These are phyloP conservation scores for Erpetoichthys calabaricus DNA, from an alignment of 2,797 vertebrate species.

Conservation along the genomic window DNA sequence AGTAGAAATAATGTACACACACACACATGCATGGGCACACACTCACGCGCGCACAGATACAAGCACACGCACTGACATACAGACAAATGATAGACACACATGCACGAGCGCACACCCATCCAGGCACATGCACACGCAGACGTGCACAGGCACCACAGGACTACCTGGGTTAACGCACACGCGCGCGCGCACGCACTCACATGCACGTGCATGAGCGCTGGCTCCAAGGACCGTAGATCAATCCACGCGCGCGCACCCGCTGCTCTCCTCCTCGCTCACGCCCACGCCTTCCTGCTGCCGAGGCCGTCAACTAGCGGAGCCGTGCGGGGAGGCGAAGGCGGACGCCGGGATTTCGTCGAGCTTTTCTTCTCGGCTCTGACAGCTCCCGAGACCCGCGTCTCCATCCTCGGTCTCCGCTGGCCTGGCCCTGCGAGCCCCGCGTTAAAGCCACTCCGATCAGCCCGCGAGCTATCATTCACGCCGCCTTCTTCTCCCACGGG, in stretches of 20 bases:
- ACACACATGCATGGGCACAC: not conserved
- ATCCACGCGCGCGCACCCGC: slow-evolving; percentile 24
- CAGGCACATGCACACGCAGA: slow-evolving; percentile 10
- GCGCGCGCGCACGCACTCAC: not conserved
- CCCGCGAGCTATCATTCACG: slow-evolving; percentile 40
- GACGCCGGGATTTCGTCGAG: slow-evolving; percentile 30
- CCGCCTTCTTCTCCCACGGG: slow-evolving; percentile 38
- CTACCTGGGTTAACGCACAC: slow-evolving; percentile 16
- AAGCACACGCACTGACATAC: not conserved
- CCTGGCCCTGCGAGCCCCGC: slow-evolving; percentile 28
- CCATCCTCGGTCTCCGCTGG: slow-evolving; percentile 11
- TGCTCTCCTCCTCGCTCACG: slow-evolving; percentile 13
- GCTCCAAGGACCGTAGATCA: slow-evolving; percentile 2
- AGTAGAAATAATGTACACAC: no score
- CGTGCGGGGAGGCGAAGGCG: slow-evolving; percentile 15
- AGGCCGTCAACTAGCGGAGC: slow-evolving; percentile 33
- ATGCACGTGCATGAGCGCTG: not conserved
- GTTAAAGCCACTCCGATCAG: slow-evolving; percentile 25
- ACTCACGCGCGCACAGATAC: slow-evolving; percentile 1
- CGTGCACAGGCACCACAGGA: slow-evolving; percentile 20
- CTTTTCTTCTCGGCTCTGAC: slow-evolving; percentile 8
- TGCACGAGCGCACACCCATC: slow-evolving; percentile 11
- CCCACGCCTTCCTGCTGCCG: slow-evolving; percentile 39
- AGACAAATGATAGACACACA: not conserved
- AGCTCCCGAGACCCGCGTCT: slow-evolving; percentile 18